Conservation (phyloP, 2,113 vertebrate genomes). For the Platysternon megacephalum region DNA sequence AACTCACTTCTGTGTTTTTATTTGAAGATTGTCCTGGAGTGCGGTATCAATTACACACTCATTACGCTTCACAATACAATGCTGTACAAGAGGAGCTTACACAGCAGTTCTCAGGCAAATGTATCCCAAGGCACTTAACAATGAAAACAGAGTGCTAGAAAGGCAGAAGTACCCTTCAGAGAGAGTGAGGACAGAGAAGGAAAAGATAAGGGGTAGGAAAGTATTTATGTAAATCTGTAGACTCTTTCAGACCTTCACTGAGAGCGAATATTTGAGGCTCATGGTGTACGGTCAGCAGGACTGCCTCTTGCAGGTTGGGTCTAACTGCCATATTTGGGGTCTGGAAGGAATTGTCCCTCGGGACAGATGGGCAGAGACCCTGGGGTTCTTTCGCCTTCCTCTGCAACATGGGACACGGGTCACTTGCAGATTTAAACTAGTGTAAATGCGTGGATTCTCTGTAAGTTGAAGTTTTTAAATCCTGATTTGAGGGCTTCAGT, state of each 20-base stretch:
- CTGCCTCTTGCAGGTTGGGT: fast-evolving
- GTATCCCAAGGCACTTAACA: neutral
- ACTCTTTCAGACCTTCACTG: fast-evolving
- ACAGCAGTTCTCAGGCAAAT: fast-evolving
- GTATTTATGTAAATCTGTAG: neutral
- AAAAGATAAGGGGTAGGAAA: neutral
- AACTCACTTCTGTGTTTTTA: neutral
- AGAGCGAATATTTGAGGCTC: neutral
- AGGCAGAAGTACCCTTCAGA: neutral
- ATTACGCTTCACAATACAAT: fast-evolving
- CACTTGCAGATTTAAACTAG: neutral
- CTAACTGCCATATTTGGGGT: neutral
- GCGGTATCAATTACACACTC: neutral
- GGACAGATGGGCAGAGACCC: neutral
- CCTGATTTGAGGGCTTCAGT: neutral
- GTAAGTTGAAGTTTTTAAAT: neutral
- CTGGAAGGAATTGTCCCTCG: neutral
- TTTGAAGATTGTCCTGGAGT: neutral
- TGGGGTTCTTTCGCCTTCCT: neutral
- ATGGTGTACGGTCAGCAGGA: neutral
- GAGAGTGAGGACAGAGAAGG: neutral
- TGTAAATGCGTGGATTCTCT: neutral
- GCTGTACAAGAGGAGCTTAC: neutral
- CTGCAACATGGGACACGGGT: neutral
- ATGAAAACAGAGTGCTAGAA: neutral